Base-by-base conservation (phyloP, 2,888 invertebrate species). In the Thecocarcelia acutangulata region DNA sequence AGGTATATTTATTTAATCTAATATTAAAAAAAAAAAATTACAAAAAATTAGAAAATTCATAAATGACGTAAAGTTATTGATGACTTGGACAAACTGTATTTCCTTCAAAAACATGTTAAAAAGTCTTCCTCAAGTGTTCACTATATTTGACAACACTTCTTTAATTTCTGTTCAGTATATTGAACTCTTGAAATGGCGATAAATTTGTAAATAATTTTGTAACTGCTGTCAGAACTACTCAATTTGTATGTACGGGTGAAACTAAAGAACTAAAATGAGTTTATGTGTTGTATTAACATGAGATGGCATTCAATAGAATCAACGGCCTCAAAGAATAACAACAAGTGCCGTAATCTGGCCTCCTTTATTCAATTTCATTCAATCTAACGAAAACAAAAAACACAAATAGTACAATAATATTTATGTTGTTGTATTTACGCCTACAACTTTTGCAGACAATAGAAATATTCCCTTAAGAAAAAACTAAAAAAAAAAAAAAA, bases 261-360 rank as follows among this genome's bases (percentile, higher is more conserved):
- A n/a, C n/a, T n/a, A n/a, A n/a, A 9, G 12, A 58, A 56, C 17
- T 3, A n/a, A 64, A 50, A 33, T 63, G 3, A 8, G 33, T 33
- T 33, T 33, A 8, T 33, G 9, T 33, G n/a, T 33, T 33, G 33
- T 33, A 3, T 5, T 2, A 24, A 54, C 24, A 44, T 64, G 28
- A 58, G 66, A 48, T 40, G 64, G 24, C 15, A 64, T 75, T 52
- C 19, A 66, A 50, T 50, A 40, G 13, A 48, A 48, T 28, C 17
- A 75, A 68, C 4, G n/a, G 28, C 17, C 48, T 17, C 12, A 15
- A 61, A 21, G 50, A 50, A 64, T 50, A 33, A 63, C 56, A 74
- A 74, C 64, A 74, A 74, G 63, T 74, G 54, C 40, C 37, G 54
- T 54, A 73, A 73, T 73, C 63, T 46, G 54, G 37, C 54, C 73